phyloP scores from a whole-genome alignment of 2,113 vertebrate species.

The Sinocyclocheilus rhinocerous region DNA sequence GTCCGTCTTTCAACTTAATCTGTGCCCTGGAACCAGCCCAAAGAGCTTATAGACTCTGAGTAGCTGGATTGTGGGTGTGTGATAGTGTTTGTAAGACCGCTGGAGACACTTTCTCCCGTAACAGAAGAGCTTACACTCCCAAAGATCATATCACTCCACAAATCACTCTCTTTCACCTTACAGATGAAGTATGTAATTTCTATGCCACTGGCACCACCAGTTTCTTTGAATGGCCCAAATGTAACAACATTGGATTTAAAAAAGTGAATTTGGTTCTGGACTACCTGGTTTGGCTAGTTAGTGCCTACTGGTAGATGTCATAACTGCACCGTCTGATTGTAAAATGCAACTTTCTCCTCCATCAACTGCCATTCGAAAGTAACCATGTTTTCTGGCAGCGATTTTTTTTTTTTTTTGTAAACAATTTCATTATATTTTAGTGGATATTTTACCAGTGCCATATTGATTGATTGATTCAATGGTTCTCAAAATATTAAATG shows the following conservation, averaged over 20 bases:
- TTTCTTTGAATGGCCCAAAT: neutral
- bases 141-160: neutral
- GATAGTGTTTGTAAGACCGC: neutral
- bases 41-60: conserved; percentile 25
- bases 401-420: no score
- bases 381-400: no score
- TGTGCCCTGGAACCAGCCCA: conserved; percentile 30
- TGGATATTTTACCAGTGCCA: no score
- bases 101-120: neutral
- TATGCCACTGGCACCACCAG: neutral
- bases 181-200: neutral
- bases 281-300: neutral
- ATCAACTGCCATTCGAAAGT: no score
- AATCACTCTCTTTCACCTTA: neutral
- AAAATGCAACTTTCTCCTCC: no score
- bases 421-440: no score
- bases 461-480: no score
- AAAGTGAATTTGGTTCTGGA: no score
- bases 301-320: neutral
- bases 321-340: neutral
- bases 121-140: neutral
- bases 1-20: conserved; percentile 32
- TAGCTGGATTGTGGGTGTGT: conserved; percentile 21
- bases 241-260: no score
- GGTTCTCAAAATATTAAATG: no score